Evolutionary conservation across 2,888 invertebrate species (phyloP), one percentile per base, ranked within the genome.

Genomic region (Drosophila affinis): DNA sequence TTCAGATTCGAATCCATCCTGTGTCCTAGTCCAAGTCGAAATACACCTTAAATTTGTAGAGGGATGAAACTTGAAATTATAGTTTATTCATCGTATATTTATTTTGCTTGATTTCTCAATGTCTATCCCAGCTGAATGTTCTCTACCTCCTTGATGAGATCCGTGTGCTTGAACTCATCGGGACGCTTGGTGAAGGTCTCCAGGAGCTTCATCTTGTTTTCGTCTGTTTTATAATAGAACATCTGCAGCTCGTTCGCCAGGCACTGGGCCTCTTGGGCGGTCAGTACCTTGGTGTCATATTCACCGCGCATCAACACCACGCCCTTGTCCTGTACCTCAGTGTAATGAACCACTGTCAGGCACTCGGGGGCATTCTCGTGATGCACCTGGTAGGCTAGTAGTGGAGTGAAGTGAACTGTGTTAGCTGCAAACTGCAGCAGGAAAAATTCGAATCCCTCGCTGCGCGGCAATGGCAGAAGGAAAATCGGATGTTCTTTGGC

Each of bases 301-400:
- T 97, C 97, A 17, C 97, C 98, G 47, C 95, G 94, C 97, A 98
- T 97, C 45, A 98, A 92, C 12, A 98, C 94, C 48, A 97, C 93
- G 5, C 94, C 95, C 90, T 97, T 97, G 49, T 93, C 93, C 77
- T 93, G 92, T 3, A 97, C 93, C 89, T 98, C 97, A 0, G 95
- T 94, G 84, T 96, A 98, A 91, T 97, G 96, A 2, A 94, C 94
- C 87, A 97, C 93, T 2, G 95, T 96, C 29, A 98, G 93, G 90
- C 97, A 97, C 91, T 97, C 97, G 0, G 97, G 97, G 0, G 97
- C 96, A 92, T 97, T 97, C 91, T 97, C 97, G 87, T 96, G 95
- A 87, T 97, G 97, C 1, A 96, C 94, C 93, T 97, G 97, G 91
- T 95, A 98, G 84, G 96, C 96, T 45, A 97, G 93, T 9, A 98